Conservation (phyloP, 2,888 invertebrate genomes). For the Cylindroiulus punctatus region DNA sequence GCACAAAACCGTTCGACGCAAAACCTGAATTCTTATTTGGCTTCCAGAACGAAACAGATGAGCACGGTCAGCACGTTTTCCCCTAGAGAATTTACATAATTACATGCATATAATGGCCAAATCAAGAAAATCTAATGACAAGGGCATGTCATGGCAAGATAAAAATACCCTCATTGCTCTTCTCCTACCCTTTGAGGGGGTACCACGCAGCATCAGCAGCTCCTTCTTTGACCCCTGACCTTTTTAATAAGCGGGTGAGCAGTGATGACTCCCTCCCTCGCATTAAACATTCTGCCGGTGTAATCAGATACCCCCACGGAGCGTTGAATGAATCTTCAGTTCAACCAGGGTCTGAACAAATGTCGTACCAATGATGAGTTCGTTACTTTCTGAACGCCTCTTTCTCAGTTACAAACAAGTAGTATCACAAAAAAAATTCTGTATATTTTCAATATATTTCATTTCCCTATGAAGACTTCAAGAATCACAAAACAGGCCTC, state of each 20-base stretch:
- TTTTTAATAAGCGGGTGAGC: conserved; percentile 38
- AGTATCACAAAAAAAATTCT: too few relatives aligned
- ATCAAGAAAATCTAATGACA: conserved; percentile 29
- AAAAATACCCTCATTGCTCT: neutral
- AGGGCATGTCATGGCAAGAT: neutral
- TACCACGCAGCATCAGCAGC: conserved; percentile 23
- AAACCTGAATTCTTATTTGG: neutral
- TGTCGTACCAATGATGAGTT: neutral
- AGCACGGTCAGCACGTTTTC: neutral
- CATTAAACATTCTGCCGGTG: conserved; percentile 34
- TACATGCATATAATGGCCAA: conserved; percentile 16
- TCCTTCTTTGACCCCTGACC: conserved; percentile 23
- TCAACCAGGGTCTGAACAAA: neutral
- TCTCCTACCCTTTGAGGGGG: neutral
- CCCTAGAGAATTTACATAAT: neutral
- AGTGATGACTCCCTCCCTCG: conserved; percentile 16
- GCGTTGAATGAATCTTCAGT: neutral
- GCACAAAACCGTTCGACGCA: neutral
- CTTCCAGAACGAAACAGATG: neutral
- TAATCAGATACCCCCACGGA: neutral
- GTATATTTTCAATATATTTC: too few relatives aligned
- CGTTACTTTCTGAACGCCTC: neutral
- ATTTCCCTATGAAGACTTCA: too few relatives aligned
- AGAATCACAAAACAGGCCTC: too few relatives aligned
- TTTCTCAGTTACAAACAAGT: neutral